phyloP scores from a whole-genome alignment of 92 coral and sea anemone species.

The Paragorgia papillata region DNA sequence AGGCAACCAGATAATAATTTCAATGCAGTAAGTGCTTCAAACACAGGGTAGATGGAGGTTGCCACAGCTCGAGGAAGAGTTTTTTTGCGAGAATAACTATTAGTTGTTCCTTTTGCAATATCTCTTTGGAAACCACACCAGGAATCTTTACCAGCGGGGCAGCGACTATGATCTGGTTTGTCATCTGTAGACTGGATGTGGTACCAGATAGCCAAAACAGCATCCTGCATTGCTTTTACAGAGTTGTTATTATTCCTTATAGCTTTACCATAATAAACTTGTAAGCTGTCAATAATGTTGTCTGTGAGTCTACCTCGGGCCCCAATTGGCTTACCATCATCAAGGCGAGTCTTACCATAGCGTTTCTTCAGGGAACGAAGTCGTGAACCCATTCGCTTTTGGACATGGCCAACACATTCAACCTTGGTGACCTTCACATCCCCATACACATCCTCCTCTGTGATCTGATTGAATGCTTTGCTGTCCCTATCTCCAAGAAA shows the following conservation, averaged over 20 bases:
- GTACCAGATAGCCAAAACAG: constrained; percentile 65
- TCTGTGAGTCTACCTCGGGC: constrained; percentile 55
- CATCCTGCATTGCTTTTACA: constrained; percentile 47
- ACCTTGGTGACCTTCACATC: constrained; percentile 36
- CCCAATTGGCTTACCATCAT: constrained; percentile 59
- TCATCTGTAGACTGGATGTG: constrained; percentile 54
- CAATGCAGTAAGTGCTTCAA: constrained; percentile 36
- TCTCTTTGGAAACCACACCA: constrained; percentile 58
- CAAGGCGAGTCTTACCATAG: constrained; percentile 50
- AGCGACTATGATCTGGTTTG: constrained; percentile 13
- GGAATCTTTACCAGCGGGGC: constrained; percentile 34
- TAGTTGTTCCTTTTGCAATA: constrained; percentile 39
- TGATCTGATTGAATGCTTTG: constrained; percentile 41
- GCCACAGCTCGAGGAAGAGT: constrained; percentile 59
- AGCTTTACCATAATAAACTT: constrained; percentile 59
- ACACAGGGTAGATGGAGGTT: constrained; percentile 30
- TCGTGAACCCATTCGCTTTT: constrained; percentile 56
- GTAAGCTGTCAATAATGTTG: constrained; percentile 51
- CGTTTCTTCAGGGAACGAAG: constrained; percentile 60
- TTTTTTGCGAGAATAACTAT: too few species aligned
- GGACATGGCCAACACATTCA: constrained; percentile 68
- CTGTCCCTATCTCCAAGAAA: constrained; percentile 65
- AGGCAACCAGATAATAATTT: constrained; percentile 47
- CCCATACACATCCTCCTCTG: constrained; percentile 49
- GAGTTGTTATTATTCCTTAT: constrained; percentile 52